Base-by-base conservation (phyloP, 2,113 vertebrate genomes). In the Blennius ocellaris region DNA sequence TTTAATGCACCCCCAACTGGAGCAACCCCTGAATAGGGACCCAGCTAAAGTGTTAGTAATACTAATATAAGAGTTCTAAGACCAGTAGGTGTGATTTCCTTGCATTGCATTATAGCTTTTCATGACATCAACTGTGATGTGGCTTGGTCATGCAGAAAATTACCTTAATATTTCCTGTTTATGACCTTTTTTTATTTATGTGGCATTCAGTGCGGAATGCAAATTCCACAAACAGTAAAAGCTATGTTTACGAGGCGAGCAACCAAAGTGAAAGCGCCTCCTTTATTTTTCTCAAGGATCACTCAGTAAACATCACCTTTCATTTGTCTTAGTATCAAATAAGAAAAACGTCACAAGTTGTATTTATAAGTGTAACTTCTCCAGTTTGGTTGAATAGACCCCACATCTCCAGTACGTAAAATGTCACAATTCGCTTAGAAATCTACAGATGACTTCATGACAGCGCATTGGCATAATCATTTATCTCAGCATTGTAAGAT, bases 201-300 rank as follows among this genome's bases (percentile, higher is more conserved):
- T 37, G 17, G 30, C 61, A 41, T 12, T 51, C 40, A 71, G 53
- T 53, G 41, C 61, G 57, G 69, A 63, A 47, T 11, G 17, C 36
- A 52, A 40, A 37, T 49, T 53, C 9, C 9, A 47, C 17, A 16
- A 53, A 14, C n/a, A 51, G 41, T 60, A 43, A 44, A 60, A 48
- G 38, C 17, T 30, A n/a, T 56, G 11, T 60, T 70, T 65, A 54
- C 50, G 10, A 43, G 38, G 49, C 12, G 49, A 44, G 53, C 11
- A 39, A 11, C 10, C 60, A 60, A 65, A 81, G 70, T 60, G 60
- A 59, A 6, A 21, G n/a, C 5, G 5, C 15, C n/a, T 15, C 10
- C 8, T 14, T 39, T 12, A 3, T 52, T n/a, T 48, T 17, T 8
- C 43, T 12, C 44, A 8, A 69, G 6, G 38, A 21, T 55, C 2